Conservation (phyloP, 2,113 vertebrate genomes). For the Penelope pileata region DNA sequence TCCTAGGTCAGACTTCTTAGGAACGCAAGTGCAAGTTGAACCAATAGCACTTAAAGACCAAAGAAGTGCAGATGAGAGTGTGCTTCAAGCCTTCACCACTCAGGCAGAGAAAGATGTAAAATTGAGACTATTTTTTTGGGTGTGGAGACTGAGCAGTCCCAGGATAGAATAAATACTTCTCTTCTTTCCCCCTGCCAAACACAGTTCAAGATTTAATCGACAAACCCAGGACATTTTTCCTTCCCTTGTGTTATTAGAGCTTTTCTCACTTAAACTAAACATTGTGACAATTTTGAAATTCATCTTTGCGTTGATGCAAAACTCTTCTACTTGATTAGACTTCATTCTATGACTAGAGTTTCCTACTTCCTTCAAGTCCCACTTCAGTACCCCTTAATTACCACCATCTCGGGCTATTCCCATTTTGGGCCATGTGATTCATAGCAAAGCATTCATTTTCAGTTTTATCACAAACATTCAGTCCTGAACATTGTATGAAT, state of each 20-base stretch:
- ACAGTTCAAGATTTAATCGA: slow-evolving; percentile 45
- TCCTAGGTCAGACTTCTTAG: background rate
- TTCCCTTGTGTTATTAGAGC: background rate
- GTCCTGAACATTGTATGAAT: background rate
- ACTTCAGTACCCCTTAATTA: slow-evolving; percentile 31
- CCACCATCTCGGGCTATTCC: background rate
- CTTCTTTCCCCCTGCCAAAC: background rate
- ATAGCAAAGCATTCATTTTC: slow-evolving; percentile 17
- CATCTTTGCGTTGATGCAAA: slow-evolving; percentile 18
- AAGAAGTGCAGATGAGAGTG: background rate
- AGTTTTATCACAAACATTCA: background rate
- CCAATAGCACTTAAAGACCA: background rate
- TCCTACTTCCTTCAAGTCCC: background rate
- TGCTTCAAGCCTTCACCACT: background rate
- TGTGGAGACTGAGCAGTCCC: background rate
- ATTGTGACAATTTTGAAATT: slow-evolving; percentile 61
- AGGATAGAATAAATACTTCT: background rate
- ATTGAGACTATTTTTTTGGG: background rate
- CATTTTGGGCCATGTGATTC: background rate
- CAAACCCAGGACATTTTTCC: background rate
- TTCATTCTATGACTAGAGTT: background rate
- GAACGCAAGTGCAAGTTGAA: background rate
- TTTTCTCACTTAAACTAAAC: slow-evolving; percentile 62
- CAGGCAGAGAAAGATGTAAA: background rate
- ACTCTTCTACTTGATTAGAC: slow-evolving; percentile 24